phyloP scores from a whole-genome alignment of 2,113 vertebrate genomes.

The Mola mola region DNA sequence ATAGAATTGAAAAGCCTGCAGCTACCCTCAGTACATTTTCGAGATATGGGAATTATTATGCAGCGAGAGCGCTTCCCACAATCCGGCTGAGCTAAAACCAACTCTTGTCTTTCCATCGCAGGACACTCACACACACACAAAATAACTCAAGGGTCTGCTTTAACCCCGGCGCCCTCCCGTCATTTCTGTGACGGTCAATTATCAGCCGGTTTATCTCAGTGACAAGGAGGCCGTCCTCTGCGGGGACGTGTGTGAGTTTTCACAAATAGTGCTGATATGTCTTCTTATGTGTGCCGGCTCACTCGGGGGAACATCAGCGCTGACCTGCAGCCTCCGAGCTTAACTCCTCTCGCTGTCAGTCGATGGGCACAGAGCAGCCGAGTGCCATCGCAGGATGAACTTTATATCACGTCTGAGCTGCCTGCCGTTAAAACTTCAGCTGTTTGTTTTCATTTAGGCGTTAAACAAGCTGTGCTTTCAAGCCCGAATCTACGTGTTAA shows the following conservation, averaged over 20 bases:
- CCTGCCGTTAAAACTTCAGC: not conserved
- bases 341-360: conserved; percentile 45
- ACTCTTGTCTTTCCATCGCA: conserved; percentile 14
- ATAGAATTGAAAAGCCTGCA: conserved; percentile 15
- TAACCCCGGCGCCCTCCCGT: conserved; percentile 55
- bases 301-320: conserved; percentile 28
- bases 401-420: not conserved
- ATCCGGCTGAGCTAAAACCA: conserved; percentile 9
- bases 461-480: no score
- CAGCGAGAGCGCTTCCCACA: conserved; percentile 28
- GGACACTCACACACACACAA: not conserved
- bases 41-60: conserved; percentile 32
- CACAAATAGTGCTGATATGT: conserved; percentile 81
- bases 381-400: conserved; percentile 1
- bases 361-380: conserved; percentile 25
- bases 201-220: conserved; percentile 72
- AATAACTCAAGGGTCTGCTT: conserved; percentile 26
- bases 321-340: conserved; percentile 35
- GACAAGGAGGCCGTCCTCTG: conserved; percentile 66
- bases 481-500: no score
- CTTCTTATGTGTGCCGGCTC: conserved; percentile 36
- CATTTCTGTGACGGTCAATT: conserved; percentile 79
- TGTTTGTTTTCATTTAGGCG: no score
- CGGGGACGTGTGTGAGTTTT: conserved; percentile 69
- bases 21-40: not conserved